Percentiles rank a stretch among this genome's conserved stretches.
phyloP scores from a whole-genome alignment of 2,888 invertebrate genomes.

The Polydrusus tereticollis region DNA sequence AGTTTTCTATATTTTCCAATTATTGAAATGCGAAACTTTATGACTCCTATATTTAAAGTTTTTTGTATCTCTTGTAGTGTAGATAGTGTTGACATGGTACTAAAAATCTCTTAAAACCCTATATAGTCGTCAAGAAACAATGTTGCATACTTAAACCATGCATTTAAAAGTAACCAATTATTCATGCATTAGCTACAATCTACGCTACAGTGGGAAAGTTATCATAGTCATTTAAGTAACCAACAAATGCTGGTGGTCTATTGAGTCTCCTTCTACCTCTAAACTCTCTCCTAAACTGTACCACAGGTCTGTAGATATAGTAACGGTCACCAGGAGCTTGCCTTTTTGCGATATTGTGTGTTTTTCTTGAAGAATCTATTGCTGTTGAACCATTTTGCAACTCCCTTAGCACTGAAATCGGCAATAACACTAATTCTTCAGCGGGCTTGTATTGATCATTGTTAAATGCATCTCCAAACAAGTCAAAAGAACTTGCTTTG shows the following conservation, averaged over 20 bases:
- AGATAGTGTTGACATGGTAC: too few relatives aligned
- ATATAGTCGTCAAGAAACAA: too few relatives aligned
- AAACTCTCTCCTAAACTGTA: background rate
- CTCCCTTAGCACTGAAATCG: constrained; percentile 16
- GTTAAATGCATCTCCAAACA: constrained; percentile 7
- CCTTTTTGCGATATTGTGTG: constrained; percentile 14
- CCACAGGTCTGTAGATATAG: background rate
- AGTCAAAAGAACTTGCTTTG: background rate
- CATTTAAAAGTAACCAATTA: too few relatives aligned
- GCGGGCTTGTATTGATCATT: background rate
- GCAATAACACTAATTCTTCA: constrained; percentile 23
- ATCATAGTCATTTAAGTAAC: constrained; percentile 40
- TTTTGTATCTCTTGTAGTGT: too few relatives aligned
- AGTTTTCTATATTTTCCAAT: too few relatives aligned
- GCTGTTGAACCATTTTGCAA: background rate
- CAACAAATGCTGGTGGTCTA: constrained; percentile 29
- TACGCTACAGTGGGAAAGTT: constrained; percentile 39
- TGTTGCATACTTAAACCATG: too few relatives aligned
- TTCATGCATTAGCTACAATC: too few relatives aligned
- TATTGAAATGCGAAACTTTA: too few relatives aligned
- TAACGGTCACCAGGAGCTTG: constrained; percentile 22
- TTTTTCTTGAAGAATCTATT: background rate
- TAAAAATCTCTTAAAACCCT: too few relatives aligned
- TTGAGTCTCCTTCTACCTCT: background rate
- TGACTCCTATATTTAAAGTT: too few relatives aligned